Base-by-base conservation (phyloP, 2,113 vertebrate species). In the Sinosuthora webbiana region DNA sequence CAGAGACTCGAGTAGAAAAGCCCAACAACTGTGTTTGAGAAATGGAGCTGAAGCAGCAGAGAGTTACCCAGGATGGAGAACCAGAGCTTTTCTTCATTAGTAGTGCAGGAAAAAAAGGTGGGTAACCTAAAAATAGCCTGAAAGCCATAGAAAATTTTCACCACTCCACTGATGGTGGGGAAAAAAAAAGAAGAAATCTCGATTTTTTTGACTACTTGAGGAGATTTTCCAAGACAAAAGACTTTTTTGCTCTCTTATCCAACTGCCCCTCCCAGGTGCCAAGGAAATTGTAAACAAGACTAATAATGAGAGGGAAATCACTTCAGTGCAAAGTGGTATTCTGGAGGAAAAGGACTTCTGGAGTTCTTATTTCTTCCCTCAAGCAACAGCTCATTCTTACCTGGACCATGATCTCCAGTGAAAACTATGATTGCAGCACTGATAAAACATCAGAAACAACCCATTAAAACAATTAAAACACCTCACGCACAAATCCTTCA, bases 121-220 rank as follows among this genome's bases (percentile, higher is more conserved):
- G 6, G 13, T 15, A 92, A 60, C 27, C 24, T 31, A 56, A 16
- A 24, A 69, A 16, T 4, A 44, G 5, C 37, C 55, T 35, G 16
- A 68, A 81, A 78, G 6, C 9, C 28, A 53, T 6, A 44, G 13
- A n/a, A 17, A 19, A 22, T 65, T 79, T 42, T 76, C 21, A 57
- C 35, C 13, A 21, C 4, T 49, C 11, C 17, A 10, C 13, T 55
- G 18, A 3, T 28, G 7, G 2, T 13, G 10, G 2, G 0, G 2
- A 24, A 15, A 23, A 17, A 21, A 24, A 55, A 15, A 49, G 13
- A 30, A 35, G 13, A 30, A 35, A 35, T 33, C 42, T 37, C 1
- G 0, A 15, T 50, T 89, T 50, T 89, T 67, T 62, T 87, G 7
- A 35, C 45, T 22, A 3, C 13, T 57, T 45, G 14, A 71, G 28